Evolutionary conservation across 2,888 invertebrate genomes (phyloP).

Genomic region (Tolmerus cingulatus): DNA sequence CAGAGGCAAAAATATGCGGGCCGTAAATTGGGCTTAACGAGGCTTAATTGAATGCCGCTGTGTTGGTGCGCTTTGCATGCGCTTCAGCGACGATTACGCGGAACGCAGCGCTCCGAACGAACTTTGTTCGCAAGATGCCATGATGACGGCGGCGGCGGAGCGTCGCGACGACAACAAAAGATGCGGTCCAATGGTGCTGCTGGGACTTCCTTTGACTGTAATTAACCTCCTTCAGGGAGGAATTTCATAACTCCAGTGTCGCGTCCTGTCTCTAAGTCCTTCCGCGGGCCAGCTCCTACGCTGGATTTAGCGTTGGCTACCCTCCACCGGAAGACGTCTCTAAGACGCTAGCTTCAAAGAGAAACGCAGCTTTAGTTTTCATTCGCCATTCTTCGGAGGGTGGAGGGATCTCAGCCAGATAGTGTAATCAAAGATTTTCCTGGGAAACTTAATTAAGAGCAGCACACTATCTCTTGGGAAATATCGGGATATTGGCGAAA

Average conservation of each 20-base stretch:
- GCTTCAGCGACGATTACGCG: slow-evolving; percentile 26
- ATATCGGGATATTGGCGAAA: neutral
- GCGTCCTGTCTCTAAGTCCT: neutral
- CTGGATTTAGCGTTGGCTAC: neutral
- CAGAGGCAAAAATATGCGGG: slow-evolving; percentile 59
- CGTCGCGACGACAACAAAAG: neutral
- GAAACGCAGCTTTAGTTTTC: neutral
- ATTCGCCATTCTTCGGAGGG: neutral
- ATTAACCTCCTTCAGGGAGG: neutral
- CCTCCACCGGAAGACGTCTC: neutral
- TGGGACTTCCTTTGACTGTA: neutral
- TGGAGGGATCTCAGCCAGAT: neutral
- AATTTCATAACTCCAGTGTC: neutral
- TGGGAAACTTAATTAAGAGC: neutral
- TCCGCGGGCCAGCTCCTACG: neutral
- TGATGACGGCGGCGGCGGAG: neutral
- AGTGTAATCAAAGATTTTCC: neutral
- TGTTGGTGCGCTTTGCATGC: slow-evolving; percentile 54
- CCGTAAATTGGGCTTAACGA: slow-evolving; percentile 66
- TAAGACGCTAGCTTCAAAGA: neutral
- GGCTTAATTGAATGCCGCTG: slow-evolving; percentile 63
- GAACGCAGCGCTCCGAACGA: neutral
- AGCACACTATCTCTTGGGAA: neutral
- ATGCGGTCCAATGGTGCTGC: neutral
- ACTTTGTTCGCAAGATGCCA: neutral